Percentiles rank a stretch among this genome's conserved stretches.
Conservation (phyloP, 2,113 vertebrate genomes). For the Hucho hucho region DNA sequence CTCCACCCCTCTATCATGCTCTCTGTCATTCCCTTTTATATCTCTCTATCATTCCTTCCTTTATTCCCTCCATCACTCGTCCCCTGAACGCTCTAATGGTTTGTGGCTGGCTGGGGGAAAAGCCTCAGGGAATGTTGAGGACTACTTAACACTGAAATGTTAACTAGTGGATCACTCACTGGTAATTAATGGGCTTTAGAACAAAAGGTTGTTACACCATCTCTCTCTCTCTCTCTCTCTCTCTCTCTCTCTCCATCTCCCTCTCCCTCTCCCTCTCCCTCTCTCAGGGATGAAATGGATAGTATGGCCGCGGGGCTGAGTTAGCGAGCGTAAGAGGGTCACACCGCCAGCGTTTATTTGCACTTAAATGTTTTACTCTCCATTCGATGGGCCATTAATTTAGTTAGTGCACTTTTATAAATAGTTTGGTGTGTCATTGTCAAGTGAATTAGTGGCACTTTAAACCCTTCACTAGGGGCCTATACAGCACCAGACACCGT, state of each 20-base stretch:
- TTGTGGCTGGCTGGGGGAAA: slow-evolving; percentile 15
- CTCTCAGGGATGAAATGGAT: slow-evolving; percentile 62
- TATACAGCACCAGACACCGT: slow-evolving; percentile 47
- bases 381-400: slow-evolving; percentile 79
- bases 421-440: slow-evolving; percentile 75
- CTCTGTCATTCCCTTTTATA: slow-evolving; percentile 13
- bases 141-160: slow-evolving; percentile 42
- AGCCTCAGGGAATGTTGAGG: slow-evolving; percentile 37
- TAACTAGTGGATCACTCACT: slow-evolving; percentile 48
- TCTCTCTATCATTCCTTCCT: neutral
- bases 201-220: slow-evolving; percentile 13
- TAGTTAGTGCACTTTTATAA: slow-evolving; percentile 79
- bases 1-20: neutral
- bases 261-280: slow-evolving; percentile 49
- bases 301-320: slow-evolving; percentile 46
- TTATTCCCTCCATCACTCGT: neutral
- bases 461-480: slow-evolving; percentile 64
- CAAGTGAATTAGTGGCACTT: slow-evolving; percentile 77
- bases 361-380: slow-evolving; percentile 79
- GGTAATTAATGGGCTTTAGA: slow-evolving; percentile 41
- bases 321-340: slow-evolving; percentile 72
- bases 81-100: slow-evolving; percentile 23
- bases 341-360: slow-evolving; percentile 72
- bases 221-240: slow-evolving; percentile 25
- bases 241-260: slow-evolving; percentile 33